phyloP scores from a whole-genome alignment of 2,113 vertebrate species.

The Mystacornis crossleyi region DNA sequence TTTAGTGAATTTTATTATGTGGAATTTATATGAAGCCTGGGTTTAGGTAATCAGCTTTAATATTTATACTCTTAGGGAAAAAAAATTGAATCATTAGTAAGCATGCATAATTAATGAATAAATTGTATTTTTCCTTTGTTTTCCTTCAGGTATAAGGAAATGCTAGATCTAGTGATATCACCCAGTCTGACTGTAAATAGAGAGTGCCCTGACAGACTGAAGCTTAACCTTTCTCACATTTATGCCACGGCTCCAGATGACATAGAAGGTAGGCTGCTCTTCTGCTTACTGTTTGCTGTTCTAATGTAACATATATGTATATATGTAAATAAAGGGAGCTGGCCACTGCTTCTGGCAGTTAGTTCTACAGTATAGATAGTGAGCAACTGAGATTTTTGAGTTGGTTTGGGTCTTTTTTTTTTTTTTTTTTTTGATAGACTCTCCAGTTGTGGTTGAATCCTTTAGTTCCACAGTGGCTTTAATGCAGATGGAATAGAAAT shows the following conservation, averaged over 20 bases:
- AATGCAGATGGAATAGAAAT: not conserved
- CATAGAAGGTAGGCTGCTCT: slow-evolving; percentile 77
- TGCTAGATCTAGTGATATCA: slow-evolving; percentile 85
- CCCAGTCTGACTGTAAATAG: slow-evolving; percentile 80
- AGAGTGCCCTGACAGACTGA: slow-evolving; percentile 70
- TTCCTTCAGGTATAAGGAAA: slow-evolving; percentile 85
- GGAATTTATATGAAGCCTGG: slow-evolving; percentile 74
- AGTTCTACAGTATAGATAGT: not conserved
- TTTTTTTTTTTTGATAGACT: not conserved
- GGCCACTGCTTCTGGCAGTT: not conserved
- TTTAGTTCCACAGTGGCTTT: not conserved
- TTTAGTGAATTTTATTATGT: slow-evolving; percentile 74
- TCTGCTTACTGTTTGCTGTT: slow-evolving; percentile 3
- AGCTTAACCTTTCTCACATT: slow-evolving; percentile 57
- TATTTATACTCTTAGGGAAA: slow-evolving; percentile 77
- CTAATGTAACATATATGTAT: not conserved
- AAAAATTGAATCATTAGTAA: slow-evolving; percentile 70
- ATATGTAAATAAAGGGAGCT: not conserved
- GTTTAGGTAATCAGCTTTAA: slow-evolving; percentile 78
- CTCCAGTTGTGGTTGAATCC: not conserved
- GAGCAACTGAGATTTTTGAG: not conserved
- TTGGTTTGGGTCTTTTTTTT: not conserved
- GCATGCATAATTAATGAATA: slow-evolving; percentile 76
- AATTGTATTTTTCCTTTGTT: slow-evolving; percentile 74
- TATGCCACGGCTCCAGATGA: slow-evolving; percentile 73